Evolutionary conservation across 2,888 invertebrate species (phyloP).

Genomic region (Philhelius pedissequus): DNA sequence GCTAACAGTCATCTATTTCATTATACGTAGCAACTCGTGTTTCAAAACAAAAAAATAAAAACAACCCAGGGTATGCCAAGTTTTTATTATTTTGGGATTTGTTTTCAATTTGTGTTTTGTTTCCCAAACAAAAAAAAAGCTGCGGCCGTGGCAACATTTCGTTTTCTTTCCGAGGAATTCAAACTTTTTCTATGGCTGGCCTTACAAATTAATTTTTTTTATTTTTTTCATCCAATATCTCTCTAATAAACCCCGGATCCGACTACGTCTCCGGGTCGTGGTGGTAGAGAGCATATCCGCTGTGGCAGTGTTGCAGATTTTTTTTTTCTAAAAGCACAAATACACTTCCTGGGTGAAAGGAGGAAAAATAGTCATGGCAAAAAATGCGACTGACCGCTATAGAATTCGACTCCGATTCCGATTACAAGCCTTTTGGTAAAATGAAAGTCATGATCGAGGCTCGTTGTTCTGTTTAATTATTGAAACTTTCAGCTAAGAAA

Average conservation of each 20-base stretch:
- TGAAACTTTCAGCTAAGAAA: constrained; percentile 15
- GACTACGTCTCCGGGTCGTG: no score
- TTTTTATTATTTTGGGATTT: constrained; percentile 23
- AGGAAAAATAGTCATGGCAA: neutral
- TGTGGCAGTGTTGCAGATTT: neutral
- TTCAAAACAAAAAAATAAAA: neutral
- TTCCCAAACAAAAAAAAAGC: neutral
- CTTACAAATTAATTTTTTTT: neutral
- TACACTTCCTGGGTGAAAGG: neutral
- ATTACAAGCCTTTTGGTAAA: constrained; percentile 62
- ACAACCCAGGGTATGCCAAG: neutral
- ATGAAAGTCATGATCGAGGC: constrained; percentile 61
- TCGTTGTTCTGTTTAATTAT: constrained; percentile 37
- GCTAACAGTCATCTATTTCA: neutral
- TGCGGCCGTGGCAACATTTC: constrained; percentile 10
- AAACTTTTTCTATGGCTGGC: constrained; percentile 7
- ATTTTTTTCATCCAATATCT: neutral
- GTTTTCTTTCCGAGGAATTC: constrained; percentile 6
- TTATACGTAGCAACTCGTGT: neutral
- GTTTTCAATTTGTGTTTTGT: constrained; percentile 19
- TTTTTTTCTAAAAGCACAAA: neutral
- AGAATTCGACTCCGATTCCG: constrained; percentile 36
- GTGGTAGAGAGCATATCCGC: neutral
- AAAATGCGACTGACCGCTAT: constrained; percentile 39
- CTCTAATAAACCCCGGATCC: neutral